These are phyloP conservation scores for Scaptodrosophila lebanonensis DNA, from an alignment of 1,140 invertebrate species.

Conservation along the genomic window DNA sequence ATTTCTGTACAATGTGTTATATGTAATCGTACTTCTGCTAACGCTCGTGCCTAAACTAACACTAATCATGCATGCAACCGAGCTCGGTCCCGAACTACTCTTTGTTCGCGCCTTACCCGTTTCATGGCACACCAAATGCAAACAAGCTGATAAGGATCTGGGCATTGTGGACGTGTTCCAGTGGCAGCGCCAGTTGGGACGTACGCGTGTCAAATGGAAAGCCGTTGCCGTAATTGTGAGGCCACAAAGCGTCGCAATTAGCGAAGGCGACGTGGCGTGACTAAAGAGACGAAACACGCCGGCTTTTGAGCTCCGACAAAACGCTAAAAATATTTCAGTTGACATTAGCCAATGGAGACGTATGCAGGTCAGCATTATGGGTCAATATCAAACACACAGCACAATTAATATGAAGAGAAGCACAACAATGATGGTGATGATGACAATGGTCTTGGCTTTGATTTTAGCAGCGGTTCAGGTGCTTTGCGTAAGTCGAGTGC, in stretches of 20 bases:
- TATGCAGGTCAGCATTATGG: slow-evolving; percentile 6
- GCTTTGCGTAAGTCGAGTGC: slow-evolving; percentile 31
- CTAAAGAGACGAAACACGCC: slow-evolving; percentile 26
- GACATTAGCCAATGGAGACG: no score
- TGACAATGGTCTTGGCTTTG: slow-evolving; percentile 5
- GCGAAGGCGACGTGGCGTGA: slow-evolving; percentile 45
- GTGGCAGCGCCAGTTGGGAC: no score
- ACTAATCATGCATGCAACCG: slow-evolving; percentile 6
- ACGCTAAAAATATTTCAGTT: background rate
- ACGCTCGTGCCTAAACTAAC: background rate
- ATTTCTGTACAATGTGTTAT: no score
- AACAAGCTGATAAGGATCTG: slow-evolving; percentile 27
- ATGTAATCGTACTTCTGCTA: background rate
- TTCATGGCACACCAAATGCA: background rate
- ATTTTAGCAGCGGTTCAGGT: background rate
- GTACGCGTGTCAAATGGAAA: no score
- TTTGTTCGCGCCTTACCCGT: no score
- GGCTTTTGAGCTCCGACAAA: no score
- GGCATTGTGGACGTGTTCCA: no score
- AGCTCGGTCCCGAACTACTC: no score
- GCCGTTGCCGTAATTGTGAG: background rate
- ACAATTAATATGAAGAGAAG: no score
- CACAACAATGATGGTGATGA: no score
- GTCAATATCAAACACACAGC: slow-evolving; percentile 1
- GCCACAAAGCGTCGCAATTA: slow-evolving; percentile 34